Evolutionary conservation across 2,888 invertebrate genomes (phyloP).

Genomic region (Craniophora ligustri): DNA sequence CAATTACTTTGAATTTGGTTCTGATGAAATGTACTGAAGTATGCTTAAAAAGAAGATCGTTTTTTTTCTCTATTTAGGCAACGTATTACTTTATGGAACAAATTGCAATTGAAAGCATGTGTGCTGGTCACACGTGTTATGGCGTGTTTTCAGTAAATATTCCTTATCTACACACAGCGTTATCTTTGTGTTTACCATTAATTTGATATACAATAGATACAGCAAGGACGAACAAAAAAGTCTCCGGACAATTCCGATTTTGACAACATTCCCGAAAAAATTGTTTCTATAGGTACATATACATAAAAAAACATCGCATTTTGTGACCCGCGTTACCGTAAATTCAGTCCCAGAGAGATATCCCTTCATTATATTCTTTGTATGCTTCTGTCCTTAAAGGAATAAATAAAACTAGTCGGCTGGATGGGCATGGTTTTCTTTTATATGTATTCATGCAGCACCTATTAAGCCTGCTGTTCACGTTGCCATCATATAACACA

Average conservation of each 20-base stretch:
- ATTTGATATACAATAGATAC: neutral
- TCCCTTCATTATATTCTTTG: slow-evolving; percentile 20
- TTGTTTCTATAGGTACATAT: too few species aligned
- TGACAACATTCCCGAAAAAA: neutral
- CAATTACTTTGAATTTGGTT: too few species aligned
- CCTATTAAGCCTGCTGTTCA: slow-evolving; percentile 37
- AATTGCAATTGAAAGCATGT: neutral
- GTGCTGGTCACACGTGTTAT: neutral
- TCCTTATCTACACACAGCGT: slow-evolving; percentile 4
- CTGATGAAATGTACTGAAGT: too few species aligned
- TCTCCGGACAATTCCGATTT: neutral
- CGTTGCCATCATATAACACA: slow-evolving; percentile 32
- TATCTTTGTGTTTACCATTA: neutral
- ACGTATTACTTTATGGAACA: too few species aligned
- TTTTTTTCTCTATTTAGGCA: too few species aligned
- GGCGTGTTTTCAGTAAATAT: neutral
- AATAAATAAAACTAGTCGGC: slow-evolving; percentile 21
- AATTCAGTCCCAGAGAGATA: slow-evolving; percentile 1
- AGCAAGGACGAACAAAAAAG: neutral
- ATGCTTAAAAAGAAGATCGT: too few species aligned
- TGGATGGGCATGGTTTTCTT: slow-evolving; percentile 12
- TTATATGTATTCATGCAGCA: slow-evolving; percentile 37
- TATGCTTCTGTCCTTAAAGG: slow-evolving; percentile 8
- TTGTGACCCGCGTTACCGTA: neutral
- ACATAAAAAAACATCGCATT: neutral